These are phyloP conservation scores for Chelon auratus DNA, from an alignment of 2,797 vertebrate species.

Conservation along the genomic window DNA sequence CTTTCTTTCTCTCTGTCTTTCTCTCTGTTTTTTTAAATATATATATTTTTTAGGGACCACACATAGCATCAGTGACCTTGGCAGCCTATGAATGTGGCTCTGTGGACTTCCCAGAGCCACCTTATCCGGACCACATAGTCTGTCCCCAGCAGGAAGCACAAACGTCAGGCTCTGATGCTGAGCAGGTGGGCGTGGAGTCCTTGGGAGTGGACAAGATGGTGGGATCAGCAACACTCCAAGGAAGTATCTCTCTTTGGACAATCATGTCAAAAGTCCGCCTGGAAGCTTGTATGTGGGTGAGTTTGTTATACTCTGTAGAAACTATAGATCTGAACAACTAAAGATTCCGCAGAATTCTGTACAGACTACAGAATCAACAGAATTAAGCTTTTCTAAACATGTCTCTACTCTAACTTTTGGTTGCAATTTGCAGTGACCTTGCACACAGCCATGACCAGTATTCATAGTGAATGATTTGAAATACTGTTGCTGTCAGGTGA, in stretches of 20 bases:
- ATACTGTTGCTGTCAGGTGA: slow-evolving; percentile 27
- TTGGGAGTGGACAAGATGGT: slow-evolving; percentile 11
- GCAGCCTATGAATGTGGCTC: slow-evolving; percentile 91
- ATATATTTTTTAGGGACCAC: slow-evolving; percentile 85
- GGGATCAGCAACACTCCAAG: slow-evolving; percentile 61
- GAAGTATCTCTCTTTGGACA: slow-evolving; percentile 88
- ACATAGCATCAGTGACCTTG: slow-evolving; percentile 90
- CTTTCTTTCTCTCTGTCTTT: slow-evolving; percentile 1
- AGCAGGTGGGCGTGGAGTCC: slow-evolving; percentile 47
- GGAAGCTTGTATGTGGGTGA: slow-evolving; percentile 95
- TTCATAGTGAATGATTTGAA: slow-evolving; percentile 20
- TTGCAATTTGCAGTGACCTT: slow-evolving; percentile 26
- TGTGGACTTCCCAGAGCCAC: slow-evolving; percentile 91
- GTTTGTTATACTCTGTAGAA: slow-evolving; percentile 55
- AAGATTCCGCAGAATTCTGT: neutral
- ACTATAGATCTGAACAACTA: neutral
- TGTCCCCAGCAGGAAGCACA: slow-evolving; percentile 83
- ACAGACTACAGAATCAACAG: slow-evolving; percentile 4
- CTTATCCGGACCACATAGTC: slow-evolving; percentile 90
- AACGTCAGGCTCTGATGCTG: slow-evolving; percentile 25
- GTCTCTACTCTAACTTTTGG: slow-evolving; percentile 9
- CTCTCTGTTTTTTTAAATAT: slow-evolving; percentile 5
- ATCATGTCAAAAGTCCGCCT: slow-evolving; percentile 92
- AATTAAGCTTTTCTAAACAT: slow-evolving; percentile 4
- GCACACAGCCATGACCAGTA: slow-evolving; percentile 18